Base-by-base conservation (phyloP, 2,888 invertebrate genomes). In the Chrysolina oricalcia region DNA sequence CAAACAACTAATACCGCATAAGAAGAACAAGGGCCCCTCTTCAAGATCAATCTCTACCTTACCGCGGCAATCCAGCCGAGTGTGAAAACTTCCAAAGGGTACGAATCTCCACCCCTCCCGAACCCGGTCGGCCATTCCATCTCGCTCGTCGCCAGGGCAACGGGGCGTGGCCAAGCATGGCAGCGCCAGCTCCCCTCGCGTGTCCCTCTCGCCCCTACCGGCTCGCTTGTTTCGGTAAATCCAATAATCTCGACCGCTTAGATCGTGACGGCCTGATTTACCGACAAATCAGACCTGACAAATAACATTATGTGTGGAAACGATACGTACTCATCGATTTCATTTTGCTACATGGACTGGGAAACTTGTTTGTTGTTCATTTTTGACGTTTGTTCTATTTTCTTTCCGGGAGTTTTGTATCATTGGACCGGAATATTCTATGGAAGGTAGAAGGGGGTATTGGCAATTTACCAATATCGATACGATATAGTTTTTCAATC, bases 211-310 rank as follows among this genome's bases (percentile, higher is more conserved):
- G 66, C 77, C 76, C 67, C 50, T 62, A 35, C 50, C 64, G 64
- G 56, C 70, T 72, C 74, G 65, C 35, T 65, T 70, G 79, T 78
- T 84, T 82, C 84, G 73, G 77, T 82, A 86, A 87, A 88, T 88
- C 87, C 87, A 87, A 87, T 87, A 88, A 88, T 86, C 86, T 82
- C 82, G 81, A 83, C 85, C 86, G 87, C 84, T 87, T 86, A 85
- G 87, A 86, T 86, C 87, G 86, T 86, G 86, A 87, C 85, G 84
- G 85, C 82, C 84, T 86, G 86, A 87, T 87, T 86, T 86, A 86
- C 84, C 82, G 86, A 86, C 86, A 85, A 87, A 86, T 87, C 85
- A 83, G 83, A 82, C 83, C 85, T 80, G 82, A 84, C 84, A 84
- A 86, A 86, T 87, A 85, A 86, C 79, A 79, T 83, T 83, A 80